Conservation (phyloP, 2,888 invertebrate genomes). For the Drosophila gaucha region DNA sequence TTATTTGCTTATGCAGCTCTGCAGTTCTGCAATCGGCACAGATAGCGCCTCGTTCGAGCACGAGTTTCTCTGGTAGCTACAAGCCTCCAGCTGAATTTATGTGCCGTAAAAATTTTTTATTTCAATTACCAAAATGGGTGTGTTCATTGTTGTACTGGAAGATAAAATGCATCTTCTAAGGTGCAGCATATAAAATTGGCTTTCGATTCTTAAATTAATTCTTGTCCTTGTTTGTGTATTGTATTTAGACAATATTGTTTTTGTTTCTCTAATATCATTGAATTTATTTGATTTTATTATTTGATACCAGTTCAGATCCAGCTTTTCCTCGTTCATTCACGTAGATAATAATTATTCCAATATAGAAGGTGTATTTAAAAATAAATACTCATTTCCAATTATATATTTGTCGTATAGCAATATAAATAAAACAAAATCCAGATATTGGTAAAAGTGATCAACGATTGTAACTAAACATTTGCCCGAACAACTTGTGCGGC, state of each 20-base stretch:
- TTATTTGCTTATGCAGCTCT: slow-evolving; percentile 57
- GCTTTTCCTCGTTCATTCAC: too few species aligned
- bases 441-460: slow-evolving; percentile 9
- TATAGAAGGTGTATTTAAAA: neutral
- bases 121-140: slow-evolving; percentile 58
- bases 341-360: too few species aligned
- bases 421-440: neutral
- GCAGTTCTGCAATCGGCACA: slow-evolving; percentile 23
- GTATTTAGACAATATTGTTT: neutral
- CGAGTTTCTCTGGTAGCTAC: slow-evolving; percentile 15
- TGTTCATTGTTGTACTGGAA: slow-evolving; percentile 41
- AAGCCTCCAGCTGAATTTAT: slow-evolving; percentile 34
- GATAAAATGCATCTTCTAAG: slow-evolving; percentile 15
- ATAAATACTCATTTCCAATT: neutral
- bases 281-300: neutral
- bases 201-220: slow-evolving; percentile 3
- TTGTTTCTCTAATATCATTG: neutral
- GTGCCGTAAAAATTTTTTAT: slow-evolving; percentile 47
- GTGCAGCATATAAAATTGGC: slow-evolving; percentile 7
- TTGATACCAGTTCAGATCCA: neutral
- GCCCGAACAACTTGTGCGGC: slow-evolving; percentile 2
- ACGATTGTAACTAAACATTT: neutral
- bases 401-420: neutral
- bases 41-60: too few species aligned
- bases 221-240: neutral